phyloP scores from a whole-genome alignment of 37 sponge, comb jelly and placozoan genomes.

The Spongilla lacustris region DNA sequence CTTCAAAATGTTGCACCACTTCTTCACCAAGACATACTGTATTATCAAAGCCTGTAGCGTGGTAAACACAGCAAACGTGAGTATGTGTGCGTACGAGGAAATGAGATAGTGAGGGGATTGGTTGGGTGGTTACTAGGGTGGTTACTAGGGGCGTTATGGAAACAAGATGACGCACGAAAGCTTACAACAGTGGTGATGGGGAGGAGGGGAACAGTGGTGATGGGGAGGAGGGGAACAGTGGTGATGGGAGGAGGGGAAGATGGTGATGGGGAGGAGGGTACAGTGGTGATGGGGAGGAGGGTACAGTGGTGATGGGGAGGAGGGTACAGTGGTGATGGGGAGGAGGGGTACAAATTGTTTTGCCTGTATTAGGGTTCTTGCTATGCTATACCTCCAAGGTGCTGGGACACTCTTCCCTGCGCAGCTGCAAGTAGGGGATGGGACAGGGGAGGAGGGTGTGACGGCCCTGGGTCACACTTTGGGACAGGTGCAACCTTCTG shows the following conservation, averaged over 20 bases:
- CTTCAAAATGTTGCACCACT: not conserved
- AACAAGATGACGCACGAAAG: too few species aligned
- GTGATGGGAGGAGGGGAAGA: not conserved
- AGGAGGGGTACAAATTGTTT: too few species aligned
- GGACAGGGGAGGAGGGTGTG: not conserved
- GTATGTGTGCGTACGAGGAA: too few species aligned
- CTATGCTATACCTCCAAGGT: too few species aligned
- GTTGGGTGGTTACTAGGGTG: too few species aligned
- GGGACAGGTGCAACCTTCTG: not conserved
- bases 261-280: not conserved
- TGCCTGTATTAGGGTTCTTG: too few species aligned
- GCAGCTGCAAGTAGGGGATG: not conserved
- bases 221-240: not conserved
- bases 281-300: not conserved
- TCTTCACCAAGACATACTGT: not conserved
- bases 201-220: too few species aligned
- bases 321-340: too few species aligned
- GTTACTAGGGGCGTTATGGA: not conserved
- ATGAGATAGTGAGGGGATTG: not conserved
- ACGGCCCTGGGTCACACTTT: not conserved
- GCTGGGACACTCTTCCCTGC: too few species aligned
- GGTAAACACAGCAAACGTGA: not conserved
- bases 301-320: not conserved
- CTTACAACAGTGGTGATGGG: too few species aligned
- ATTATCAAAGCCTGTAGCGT: not conserved